Base-by-base conservation (phyloP, 2,888 invertebrate species). In the Strigamia maritima region DNA sequence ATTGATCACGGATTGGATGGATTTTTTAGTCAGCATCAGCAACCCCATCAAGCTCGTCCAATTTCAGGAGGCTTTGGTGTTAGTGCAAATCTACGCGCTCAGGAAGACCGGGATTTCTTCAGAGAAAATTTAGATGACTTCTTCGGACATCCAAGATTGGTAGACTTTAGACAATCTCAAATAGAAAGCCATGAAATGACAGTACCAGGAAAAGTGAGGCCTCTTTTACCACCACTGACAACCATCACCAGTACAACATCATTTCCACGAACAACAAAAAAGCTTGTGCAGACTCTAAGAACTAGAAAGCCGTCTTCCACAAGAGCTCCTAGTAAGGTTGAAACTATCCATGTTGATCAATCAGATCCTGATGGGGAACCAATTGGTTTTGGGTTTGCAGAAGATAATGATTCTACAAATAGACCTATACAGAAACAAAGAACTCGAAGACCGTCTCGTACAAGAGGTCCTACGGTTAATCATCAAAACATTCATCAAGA, bases 91-190 rank as follows among this genome's bases (percentile, higher is more conserved):
- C 26, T 22, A 1, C 49, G 22, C 1, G 8, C 26, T 10, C 44
- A 24, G 22, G 26, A 77, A 49, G 26, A 31, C 31, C 31, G 6
- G 2, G 31, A 3, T 7, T 38, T 38, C 22, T 60, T 35, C 70
- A 28, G 38, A 26, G 78, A 7, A 8, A 65, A 60, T 38, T 70
- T 78, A 31, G 78, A 78, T 22, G 78, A 78, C n/a, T 78, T 78
- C 35, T 78, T 78, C 16, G 44, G 35, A 14, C 28, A 26, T 3
- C 78, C 65, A 40, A 16, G 19, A 19, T n/a, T 49, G 7, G 49
- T n/a, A n/a, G 49, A n/a, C 7, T 31, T 31, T 31, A n/a, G n/a
- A n/a, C 31, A 31, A 31, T 6, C 31, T 31, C 31, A 31, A 31
- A 31, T 6, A 31, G 49, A 49, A 49, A 49, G 49, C 38, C 76